Evolutionary conservation across 2,113 vertebrate species (phyloP).

Genomic region (Trematomus loennbergii): DNA sequence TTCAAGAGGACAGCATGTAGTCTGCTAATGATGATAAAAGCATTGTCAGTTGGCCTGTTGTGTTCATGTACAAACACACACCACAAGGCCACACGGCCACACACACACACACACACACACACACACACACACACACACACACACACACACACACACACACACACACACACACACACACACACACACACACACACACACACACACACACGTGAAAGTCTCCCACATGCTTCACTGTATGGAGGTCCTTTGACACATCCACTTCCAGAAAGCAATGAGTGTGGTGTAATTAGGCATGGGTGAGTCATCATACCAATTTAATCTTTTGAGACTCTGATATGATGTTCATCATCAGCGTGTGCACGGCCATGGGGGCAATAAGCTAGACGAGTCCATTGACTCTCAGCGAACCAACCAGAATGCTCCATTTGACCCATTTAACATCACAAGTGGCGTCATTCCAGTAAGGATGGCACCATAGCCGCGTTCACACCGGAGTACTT

Average conservation of each 20-base stretch:
- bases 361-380: constrained; percentile 13
- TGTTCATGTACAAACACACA: constrained; percentile 44
- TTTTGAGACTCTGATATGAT: constrained; percentile 36
- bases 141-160: constrained; percentile 17
- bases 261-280: constrained; percentile 24
- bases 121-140: constrained; percentile 29
- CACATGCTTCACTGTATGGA: constrained; percentile 27
- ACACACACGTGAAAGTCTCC: constrained; percentile 3
- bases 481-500: too few relatives aligned
- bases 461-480: too few relatives aligned
- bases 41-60: constrained; percentile 47
- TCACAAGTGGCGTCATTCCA: too few relatives aligned
- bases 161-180: constrained; percentile 23
- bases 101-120: too few relatives aligned
- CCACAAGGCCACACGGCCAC: too few relatives aligned
- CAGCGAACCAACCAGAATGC: not conserved
- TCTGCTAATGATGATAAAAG: constrained; percentile 75
- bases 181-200: constrained; percentile 37
- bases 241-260: constrained; percentile 50
- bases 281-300: constrained; percentile 53
- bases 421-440: too few relatives aligned
- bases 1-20: constrained; percentile 83
- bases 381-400: not conserved
- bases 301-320: constrained; percentile 41
- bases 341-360: constrained; percentile 13